Conservation (phyloP, 2,888 invertebrate species). For the Bugulina stolonifera region DNA sequence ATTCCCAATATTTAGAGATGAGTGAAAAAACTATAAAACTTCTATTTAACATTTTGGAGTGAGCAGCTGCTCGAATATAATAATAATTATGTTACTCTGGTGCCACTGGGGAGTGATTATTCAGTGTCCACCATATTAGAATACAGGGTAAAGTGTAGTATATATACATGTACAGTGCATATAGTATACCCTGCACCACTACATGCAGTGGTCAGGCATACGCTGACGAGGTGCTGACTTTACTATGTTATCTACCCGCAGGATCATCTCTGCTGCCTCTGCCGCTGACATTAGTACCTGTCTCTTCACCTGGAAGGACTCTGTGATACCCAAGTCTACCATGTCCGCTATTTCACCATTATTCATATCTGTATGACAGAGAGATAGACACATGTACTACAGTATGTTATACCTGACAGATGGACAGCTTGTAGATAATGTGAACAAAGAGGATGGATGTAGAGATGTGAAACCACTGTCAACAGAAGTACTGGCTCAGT, state of each 20-base stretch:
- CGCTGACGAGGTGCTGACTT: constrained; percentile 65
- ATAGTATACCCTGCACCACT: constrained; percentile 39
- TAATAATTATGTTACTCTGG: too few relatives aligned
- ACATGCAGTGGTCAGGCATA: constrained; percentile 65
- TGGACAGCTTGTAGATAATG: too few relatives aligned
- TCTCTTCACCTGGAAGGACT: constrained; percentile 92
- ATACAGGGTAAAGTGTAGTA: not conserved
- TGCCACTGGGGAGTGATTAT: too few relatives aligned
- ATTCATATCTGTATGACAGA: constrained; percentile 70
- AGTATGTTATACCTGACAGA: too few relatives aligned
- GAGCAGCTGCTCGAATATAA: too few relatives aligned
- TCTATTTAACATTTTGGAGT: too few relatives aligned
- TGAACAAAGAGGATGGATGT: too few relatives aligned
- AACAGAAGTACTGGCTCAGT: too few relatives aligned
- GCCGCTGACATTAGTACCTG: constrained; percentile 89
- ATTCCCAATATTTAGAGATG: too few relatives aligned
- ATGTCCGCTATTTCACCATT: constrained; percentile 82
- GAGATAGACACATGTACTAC: too few relatives aligned
- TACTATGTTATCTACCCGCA: constrained; percentile 95
- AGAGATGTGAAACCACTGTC: too few relatives aligned
- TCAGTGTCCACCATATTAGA: not conserved
- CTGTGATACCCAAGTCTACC: constrained; percentile 83
- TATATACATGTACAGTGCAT: not conserved
- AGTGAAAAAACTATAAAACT: too few relatives aligned
- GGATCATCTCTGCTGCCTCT: constrained; percentile 97